These are phyloP conservation scores for Callionymus lyra DNA, from an alignment of 2,113 vertebrate species.

Conservation along the genomic window DNA sequence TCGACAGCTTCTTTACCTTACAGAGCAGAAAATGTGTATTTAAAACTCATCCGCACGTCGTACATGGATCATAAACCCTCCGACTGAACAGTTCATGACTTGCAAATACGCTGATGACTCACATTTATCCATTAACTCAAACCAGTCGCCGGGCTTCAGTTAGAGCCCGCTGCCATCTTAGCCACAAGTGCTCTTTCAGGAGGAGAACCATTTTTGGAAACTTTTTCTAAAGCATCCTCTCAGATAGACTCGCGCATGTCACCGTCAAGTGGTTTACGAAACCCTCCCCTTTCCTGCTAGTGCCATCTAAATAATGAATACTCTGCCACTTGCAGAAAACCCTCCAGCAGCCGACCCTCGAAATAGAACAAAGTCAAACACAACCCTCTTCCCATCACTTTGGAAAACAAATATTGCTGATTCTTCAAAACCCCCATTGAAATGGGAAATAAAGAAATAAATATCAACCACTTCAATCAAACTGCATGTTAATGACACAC, in stretches of 20 bases:
- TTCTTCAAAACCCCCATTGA: too few species aligned
- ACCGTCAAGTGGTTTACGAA: slow-evolving; percentile 2
- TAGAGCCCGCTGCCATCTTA: slow-evolving; percentile 32
- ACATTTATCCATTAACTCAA: slow-evolving; percentile 50
- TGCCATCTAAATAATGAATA: slow-evolving; percentile 12
- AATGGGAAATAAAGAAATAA: too few species aligned
- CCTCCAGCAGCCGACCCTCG: neutral
- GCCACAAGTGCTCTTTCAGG: slow-evolving; percentile 39
- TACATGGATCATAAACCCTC: slow-evolving; percentile 45
- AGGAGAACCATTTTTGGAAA: slow-evolving; percentile 26
- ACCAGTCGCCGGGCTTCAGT: slow-evolving; percentile 51
- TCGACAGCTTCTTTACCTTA: slow-evolving; percentile 11
- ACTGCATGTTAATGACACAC: too few species aligned
- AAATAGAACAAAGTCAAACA: slow-evolving; percentile 3
- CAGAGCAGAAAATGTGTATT: slow-evolving; percentile 34
- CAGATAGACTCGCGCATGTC: neutral
- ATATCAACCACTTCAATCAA: too few species aligned
- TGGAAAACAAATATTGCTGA: slow-evolving; percentile 3
- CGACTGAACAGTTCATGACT: slow-evolving; percentile 28
- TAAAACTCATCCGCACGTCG: slow-evolving; percentile 46
- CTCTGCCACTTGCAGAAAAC: slow-evolving; percentile 3
- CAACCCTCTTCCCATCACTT: neutral
- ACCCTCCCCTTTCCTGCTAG: neutral
- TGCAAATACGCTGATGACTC: slow-evolving; percentile 21
- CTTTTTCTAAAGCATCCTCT: slow-evolving; percentile 9